Evolutionary conservation across 2,888 invertebrate species (phyloP).

Genomic region (Drosophila kambysellisi): DNA sequence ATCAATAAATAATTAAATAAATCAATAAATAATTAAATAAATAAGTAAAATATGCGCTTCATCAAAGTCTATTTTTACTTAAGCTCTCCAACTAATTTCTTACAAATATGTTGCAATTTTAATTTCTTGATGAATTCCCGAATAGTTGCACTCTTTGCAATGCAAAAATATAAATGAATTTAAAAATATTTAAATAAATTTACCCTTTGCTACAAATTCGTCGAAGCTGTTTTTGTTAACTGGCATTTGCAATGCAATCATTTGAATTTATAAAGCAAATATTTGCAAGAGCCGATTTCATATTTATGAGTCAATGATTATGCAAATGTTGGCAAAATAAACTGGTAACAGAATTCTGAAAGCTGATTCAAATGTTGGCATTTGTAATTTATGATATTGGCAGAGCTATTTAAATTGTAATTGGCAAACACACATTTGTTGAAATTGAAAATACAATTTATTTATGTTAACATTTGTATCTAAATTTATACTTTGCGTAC

Average conservation of each 20-base stretch:
- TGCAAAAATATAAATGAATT: conserved; percentile 18
- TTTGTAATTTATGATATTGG: conserved; percentile 15
- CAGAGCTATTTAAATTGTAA: conserved; percentile 28
- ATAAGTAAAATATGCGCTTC: no score
- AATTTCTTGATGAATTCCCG: conserved; percentile 5
- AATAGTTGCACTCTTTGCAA: not conserved
- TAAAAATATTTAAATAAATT: not conserved
- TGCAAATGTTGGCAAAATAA: conserved; percentile 39
- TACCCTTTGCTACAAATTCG: not conserved
- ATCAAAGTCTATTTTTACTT: no score
- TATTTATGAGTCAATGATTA: conserved; percentile 38
- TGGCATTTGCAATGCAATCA: no score
- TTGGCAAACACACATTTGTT: conserved; percentile 12
- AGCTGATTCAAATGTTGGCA: conserved; percentile 14
- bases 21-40: no score
- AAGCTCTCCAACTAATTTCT: not conserved
- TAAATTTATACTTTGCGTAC: not conserved
- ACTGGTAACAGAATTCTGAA: not conserved
- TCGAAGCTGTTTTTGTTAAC: not conserved
- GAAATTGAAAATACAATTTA: not conserved
- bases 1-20: no score
- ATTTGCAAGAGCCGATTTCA: conserved; percentile 15
- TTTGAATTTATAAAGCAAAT: conserved; percentile 30
- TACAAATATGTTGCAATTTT: not conserved
- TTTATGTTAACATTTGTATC: conserved; percentile 3